Base-by-base conservation (phyloP, 1,140 invertebrate genomes). In the Temnothorax longispinosus region DNA sequence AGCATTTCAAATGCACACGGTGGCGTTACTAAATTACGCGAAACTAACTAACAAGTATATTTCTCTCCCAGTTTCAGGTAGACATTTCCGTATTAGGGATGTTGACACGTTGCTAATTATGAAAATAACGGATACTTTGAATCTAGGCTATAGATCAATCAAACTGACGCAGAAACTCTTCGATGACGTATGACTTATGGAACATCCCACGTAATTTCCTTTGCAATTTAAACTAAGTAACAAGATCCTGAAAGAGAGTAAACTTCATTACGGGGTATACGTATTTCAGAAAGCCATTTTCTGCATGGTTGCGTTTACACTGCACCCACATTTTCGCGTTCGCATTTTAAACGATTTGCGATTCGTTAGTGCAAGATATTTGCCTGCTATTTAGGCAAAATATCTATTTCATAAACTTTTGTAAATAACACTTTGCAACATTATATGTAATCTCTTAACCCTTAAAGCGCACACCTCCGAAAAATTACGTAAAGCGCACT, bases 211-310 rank as follows among this genome's bases (percentile, higher is more conserved):
- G 54, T 84, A 75, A 75, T 75, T 75, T 84, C 80, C 69, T 60
- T 18, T 74, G 80, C 80, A 75, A 60, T 84, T 84, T 84, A 38
- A 84, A 84, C 41, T 47, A 74, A 75, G 54, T 50, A 84, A 84
- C 80, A 60, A 74, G 54, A 84, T 71, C 52, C 65, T 44, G 64
- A 38, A 47, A 75, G 80, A 60, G 80, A 60, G 69, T 74, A 84
- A 84, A 84, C 80, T 74, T 74, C 80, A 74, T 82, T 82, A 82
- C 41, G 21, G 52, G 74, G 80, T 60, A 58, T 82, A 74, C 67
- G 80, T 82, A 82, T 74, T 82, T 82, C 80, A 82, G 41, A 58
- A 72, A 74, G 67, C 38, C 54, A 82, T 82, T 82, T 82, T 74
- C 80, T 47, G 80, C 80, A 82, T 60, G 67, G 67, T 74, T 82